Percentiles rank a stretch among this genome's conserved stretches.
These are phyloP conservation scores for Cryptoprocta ferox DNA, from an alignment of 2,797 vertebrate genomes.

Conservation along the genomic window DNA sequence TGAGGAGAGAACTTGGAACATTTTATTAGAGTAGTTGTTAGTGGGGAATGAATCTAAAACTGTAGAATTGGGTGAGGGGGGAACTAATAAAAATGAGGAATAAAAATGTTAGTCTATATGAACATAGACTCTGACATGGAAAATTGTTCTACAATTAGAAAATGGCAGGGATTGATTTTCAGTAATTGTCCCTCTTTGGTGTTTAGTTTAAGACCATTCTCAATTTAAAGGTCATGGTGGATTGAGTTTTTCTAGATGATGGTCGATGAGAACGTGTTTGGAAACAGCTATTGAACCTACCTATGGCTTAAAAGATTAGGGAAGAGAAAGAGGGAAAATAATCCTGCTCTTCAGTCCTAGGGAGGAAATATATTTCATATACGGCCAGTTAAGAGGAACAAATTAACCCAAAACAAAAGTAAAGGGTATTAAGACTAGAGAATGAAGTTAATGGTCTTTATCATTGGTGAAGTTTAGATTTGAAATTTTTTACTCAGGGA, in stretches of 20 bases:
- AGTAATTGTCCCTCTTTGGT: conserved; percentile 76
- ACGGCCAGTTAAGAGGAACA: neutral
- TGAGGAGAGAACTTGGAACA: neutral
- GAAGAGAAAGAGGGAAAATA: neutral
- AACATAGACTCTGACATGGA: neutral
- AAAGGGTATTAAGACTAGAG: neutral
- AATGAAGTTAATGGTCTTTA: neutral
- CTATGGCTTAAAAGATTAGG: conserved; percentile 53
- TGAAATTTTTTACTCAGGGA: neutral
- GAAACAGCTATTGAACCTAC: conserved; percentile 64
- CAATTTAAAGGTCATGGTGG: conserved; percentile 80
- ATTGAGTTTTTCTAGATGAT: conserved; percentile 77
- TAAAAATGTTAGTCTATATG: neutral
- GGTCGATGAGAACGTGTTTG: conserved; percentile 68
- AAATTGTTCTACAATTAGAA: conserved; percentile 76
- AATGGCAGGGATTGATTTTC: conserved; percentile 74
- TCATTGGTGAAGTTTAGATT: neutral
- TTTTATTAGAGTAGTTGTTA: neutral
- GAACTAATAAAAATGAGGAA: neutral
- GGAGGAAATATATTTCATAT: neutral
- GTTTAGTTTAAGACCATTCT: conserved; percentile 83
- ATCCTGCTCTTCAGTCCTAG: neutral
- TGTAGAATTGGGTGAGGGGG: neutral
- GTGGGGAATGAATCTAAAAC: neutral
- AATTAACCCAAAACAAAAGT: neutral